phyloP scores from a whole-genome alignment of 2,113 vertebrate genomes.

The Amblyornis subalaris region DNA sequence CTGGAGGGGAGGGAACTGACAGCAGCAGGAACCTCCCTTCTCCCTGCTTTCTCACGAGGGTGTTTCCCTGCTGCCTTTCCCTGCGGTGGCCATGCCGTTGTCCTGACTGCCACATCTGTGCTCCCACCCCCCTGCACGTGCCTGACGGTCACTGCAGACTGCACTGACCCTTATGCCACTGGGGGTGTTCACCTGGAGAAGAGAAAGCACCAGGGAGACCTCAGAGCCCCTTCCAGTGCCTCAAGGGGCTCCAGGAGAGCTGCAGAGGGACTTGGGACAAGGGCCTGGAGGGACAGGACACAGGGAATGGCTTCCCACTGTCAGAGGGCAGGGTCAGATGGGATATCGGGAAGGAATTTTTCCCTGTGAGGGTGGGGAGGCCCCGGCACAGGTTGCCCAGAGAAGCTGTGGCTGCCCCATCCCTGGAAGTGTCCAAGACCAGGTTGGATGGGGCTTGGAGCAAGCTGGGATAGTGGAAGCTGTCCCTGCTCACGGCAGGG shows the following conservation, averaged over 20 bases:
- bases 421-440: not conserved
- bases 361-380: rapidly evolving
- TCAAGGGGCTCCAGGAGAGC: not conserved
- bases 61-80: not conserved
- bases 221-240: not conserved
- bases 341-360: not conserved
- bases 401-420: not conserved
- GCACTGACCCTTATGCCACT: not conserved
- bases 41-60: not conserved
- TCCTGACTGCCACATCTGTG: not conserved
- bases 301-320: not conserved
- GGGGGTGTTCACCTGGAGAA: rapidly evolving
- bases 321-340: not conserved
- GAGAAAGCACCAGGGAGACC: not conserved
- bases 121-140: not conserved
- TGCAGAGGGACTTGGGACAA: not conserved
- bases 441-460: rapidly evolving
- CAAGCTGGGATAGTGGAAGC: rapidly evolving
- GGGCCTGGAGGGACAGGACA: not conserved
- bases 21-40: not conserved
- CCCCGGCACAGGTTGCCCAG: not conserved
- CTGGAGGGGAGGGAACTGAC: not conserved
- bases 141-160: rapidly evolving
- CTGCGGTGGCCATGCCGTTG: rapidly evolving
- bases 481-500: not conserved